phyloP scores from a whole-genome alignment of 2,888 invertebrate species.

The Drosophila kanekoi region DNA sequence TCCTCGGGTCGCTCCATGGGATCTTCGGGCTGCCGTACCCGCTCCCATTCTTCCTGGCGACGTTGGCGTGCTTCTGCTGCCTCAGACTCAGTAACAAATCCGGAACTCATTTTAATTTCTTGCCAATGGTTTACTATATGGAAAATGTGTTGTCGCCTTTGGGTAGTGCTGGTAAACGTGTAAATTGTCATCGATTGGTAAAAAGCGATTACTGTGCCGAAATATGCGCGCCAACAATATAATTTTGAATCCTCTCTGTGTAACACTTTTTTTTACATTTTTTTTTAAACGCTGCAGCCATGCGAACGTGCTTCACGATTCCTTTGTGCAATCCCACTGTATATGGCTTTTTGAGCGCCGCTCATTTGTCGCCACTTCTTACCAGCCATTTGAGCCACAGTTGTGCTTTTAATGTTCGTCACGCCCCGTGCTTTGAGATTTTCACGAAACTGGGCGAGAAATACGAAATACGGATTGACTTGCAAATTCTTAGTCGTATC shows the following conservation, averaged over 20 bases:
- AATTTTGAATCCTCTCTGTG: neutral
- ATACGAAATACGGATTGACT: constrained; percentile 49
- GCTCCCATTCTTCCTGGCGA: constrained; percentile 98
- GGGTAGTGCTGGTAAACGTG: constrained; percentile 29
- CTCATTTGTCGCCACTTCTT: constrained; percentile 55
- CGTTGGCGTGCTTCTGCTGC: constrained; percentile 91
- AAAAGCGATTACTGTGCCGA: constrained; percentile 23
- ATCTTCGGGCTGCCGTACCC: constrained; percentile 95
- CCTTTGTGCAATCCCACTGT: constrained; percentile 19
- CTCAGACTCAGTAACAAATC: constrained; percentile 96
- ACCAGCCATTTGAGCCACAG: constrained; percentile 32
- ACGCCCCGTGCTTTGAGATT: constrained; percentile 39
- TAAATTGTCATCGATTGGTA: neutral
- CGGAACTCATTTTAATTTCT: constrained; percentile 90
- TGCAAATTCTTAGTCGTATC: neutral
- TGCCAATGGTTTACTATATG: constrained; percentile 1
- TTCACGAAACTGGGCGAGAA: constrained; percentile 47
- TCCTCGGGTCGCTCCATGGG: constrained; percentile 96
- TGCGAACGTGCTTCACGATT: constrained; percentile 16
- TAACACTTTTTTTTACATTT: neutral
- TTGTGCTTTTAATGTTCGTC: constrained; percentile 27
- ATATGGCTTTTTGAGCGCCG: constrained; percentile 36
- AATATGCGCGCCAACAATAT: neutral
- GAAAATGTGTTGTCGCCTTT: constrained; percentile 47
- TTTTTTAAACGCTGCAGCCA: neutral